Evolutionary conservation across 1,140 invertebrate species (phyloP), one percentile per base, ranked within the genome.

Genomic region (Conus betulinus): DNA sequence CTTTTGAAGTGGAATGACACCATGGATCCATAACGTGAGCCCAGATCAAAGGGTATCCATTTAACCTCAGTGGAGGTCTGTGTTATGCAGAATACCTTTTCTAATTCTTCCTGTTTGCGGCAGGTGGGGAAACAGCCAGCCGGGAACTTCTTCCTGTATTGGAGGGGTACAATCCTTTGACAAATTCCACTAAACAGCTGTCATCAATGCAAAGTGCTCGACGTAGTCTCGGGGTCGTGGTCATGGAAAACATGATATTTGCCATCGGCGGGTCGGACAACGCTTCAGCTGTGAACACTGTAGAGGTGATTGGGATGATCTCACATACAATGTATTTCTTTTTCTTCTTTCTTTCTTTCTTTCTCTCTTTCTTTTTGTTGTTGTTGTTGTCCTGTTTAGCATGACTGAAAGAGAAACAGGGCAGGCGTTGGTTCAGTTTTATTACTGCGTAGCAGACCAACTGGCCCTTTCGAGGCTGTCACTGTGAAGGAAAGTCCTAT

Each of bases 101-200:
- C 52, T 79, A 39, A 51, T n/a, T 78, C 39, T 11, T 39, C 52
- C 60, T 74, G 20, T 87, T 81, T 88, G 74, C 79, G 71, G 6
- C 85, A 90, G 90, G 90, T 82, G 90, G 90, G 20, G 90, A 90
- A 63, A 83, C 85, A 51, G 74, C 88, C 57, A 87, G 79, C 63
- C 76, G 90, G 83, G 88, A 88, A 57, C 87, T 90, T 55, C 15
- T 89, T 7, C 78, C 85, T 55, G 71, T 67, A n/a, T 63, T 90
- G 87, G 90, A 90, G 55, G 84, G 88, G n/a, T 90, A 84, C 71
- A 89, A 89, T 87, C 90, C 90, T 6, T 60, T 89, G 27, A 88
- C 74, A 8, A 83, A 89, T 52, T 74, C 87, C 52, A 78, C 71
- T 11, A 87, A 39, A 57, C 20, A 87, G 84, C 71, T 90, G 25